Percentiles rank a stretch among this genome's conserved stretches.
These are phyloP conservation scores for Drosophila phalerata DNA, from an alignment of 2,888 invertebrate species.

Conservation along the genomic window DNA sequence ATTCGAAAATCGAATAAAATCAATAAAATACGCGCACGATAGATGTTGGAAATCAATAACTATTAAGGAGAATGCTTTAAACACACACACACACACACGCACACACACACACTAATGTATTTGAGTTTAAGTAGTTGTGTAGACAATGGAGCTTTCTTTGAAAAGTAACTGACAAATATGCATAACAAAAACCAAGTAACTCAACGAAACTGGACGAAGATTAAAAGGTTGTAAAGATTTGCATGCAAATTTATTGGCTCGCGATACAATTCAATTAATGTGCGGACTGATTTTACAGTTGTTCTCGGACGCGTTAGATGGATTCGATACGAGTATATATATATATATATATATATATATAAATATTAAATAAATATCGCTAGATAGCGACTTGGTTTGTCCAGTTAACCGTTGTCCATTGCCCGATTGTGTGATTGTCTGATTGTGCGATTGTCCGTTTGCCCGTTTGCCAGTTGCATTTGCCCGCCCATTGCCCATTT, in stretches of 20 bases:
- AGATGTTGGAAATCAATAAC: constrained; percentile 45
- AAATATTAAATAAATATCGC: constrained; percentile 13
- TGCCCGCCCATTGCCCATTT: constrained; percentile 27
- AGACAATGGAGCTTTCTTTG: constrained; percentile 59
- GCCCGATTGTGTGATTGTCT: constrained; percentile 3
- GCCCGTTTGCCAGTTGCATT: constrained; percentile 40
- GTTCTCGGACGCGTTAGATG: constrained; percentile 54
- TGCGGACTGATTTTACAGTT: constrained; percentile 64
- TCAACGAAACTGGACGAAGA: constrained; percentile 25
- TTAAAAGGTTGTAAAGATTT: constrained; percentile 59
- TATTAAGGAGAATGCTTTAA: constrained; percentile 42
- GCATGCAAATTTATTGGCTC: constrained; percentile 59
- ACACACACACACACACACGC: constrained; percentile 20
- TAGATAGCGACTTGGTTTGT: constrained; percentile 12
- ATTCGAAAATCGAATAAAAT: constrained; percentile 25
- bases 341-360: neutral
- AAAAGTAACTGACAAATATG: constrained; percentile 49
- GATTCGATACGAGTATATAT: constrained; percentile 31
- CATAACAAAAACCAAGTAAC: constrained; percentile 54
- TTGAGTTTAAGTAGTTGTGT: constrained; percentile 17
- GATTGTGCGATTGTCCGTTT: neutral
- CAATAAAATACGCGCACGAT: constrained; percentile 32
- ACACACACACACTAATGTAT: constrained; percentile 17
- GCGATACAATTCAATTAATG: constrained; percentile 68
- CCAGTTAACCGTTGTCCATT: constrained; percentile 28